These are phyloP conservation scores for Corapipo altera DNA, from an alignment of 2,113 vertebrate species.

Conservation along the genomic window DNA sequence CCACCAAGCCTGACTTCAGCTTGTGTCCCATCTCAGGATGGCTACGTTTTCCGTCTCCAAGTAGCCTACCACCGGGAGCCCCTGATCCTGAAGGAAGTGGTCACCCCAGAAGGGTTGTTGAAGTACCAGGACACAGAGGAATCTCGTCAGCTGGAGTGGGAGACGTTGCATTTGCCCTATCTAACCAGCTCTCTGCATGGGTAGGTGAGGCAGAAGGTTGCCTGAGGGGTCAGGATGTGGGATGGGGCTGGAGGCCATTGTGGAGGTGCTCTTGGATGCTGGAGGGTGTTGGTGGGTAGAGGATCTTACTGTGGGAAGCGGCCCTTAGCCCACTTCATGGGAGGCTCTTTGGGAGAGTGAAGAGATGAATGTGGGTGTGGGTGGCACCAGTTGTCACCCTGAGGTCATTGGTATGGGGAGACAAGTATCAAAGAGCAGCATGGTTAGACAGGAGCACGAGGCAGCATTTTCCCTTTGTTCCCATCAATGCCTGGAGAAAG, in stretches of 20 bases:
- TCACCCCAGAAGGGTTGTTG: slow-evolving; percentile 84
- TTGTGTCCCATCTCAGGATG: slow-evolving; percentile 75
- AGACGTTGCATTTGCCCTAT: slow-evolving; percentile 82
- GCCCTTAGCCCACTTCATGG: neutral
- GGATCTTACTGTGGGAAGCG: neutral
- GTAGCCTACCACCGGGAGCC: slow-evolving; percentile 93
- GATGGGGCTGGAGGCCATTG: fast-evolving
- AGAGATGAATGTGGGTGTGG: fast-evolving
- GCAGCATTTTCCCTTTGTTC: neutral
- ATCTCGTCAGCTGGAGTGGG: slow-evolving; percentile 83
- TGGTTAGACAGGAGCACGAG: neutral
- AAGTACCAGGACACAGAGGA: slow-evolving; percentile 84
- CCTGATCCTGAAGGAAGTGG: slow-evolving; percentile 85
- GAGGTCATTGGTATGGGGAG: neutral
- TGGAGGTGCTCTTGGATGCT: neutral
- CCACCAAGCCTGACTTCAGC: neutral
- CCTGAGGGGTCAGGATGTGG: fast-evolving
- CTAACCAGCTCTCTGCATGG: slow-evolving; percentile 92
- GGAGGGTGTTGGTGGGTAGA: neutral
- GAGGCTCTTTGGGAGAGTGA: fast-evolving
- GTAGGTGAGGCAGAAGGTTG: slow-evolving; percentile 46
- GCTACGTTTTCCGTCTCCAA: slow-evolving; percentile 87
- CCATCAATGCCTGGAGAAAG: neutral
- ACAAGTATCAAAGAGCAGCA: neutral
- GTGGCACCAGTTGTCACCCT: neutral